Evolutionary conservation across 1,140 invertebrate species (phyloP), one percentile per base, ranked within the genome.

Genomic region (Venustaconcha ellipsiformis): DNA sequence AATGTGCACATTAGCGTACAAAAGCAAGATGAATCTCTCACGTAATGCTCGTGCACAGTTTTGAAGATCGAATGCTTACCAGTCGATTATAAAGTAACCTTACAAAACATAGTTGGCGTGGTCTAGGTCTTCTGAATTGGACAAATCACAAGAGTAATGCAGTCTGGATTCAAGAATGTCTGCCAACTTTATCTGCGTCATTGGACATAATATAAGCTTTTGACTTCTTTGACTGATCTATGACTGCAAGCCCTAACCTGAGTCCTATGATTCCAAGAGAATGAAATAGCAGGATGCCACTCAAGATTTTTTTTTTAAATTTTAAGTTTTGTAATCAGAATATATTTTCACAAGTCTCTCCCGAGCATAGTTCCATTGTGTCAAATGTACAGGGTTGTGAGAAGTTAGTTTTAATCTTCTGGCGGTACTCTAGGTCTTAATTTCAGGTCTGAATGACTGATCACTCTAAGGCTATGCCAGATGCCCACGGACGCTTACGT

Each of bases 71-170:
- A 58, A 13, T n/a, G 57, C 83, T 89, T 83, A 93, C 92, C 95
- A 96, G 90, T 93, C 92, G 81, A 93, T 92, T 74, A 93, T 90
- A 84, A 92, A 92, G 87, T 92, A 91, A 90, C 92, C 91, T 82
- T 90, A 90, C 81, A 93, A 90, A 69, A 93, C 91, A 84, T 91
- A 90, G 76, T 91, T 91, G 65, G 92, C 92, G 73, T 91, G 75
- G 11, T 79, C 79, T 60, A 82, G 87, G 80, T 80, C 64, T 30
- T 26, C 58, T 14, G 48, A 17, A 2, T 63, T 63, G 15, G 67
- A 67, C 14, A 23, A 23, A 23, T 23, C 17, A 1, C 63, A 14
- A 11, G 58, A 64, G 4, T n/a, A 14, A 18, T 58, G 8, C 63
- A 14, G 56, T 59, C 55, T 1, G 57, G 37, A 23, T 20, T 17